Evolutionary conservation across 2,888 invertebrate genomes (phyloP).

Genomic region (Panzeria rudis): DNA sequence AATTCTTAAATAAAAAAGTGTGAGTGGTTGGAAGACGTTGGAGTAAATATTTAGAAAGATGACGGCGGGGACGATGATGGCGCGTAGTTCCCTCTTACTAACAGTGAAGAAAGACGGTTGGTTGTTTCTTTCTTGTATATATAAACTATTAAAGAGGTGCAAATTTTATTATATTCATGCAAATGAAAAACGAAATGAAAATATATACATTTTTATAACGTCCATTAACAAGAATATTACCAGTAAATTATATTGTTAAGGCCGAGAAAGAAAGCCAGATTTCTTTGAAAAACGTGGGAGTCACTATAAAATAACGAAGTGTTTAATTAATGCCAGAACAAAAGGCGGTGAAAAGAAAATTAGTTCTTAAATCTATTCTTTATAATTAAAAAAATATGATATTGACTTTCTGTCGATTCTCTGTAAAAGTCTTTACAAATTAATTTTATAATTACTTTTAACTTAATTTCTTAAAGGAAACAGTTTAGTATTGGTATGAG

Average conservation of each 20-base stretch:
- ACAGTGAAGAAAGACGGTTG: constrained; percentile 11
- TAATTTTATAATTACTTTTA: neutral
- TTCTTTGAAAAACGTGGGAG: neutral
- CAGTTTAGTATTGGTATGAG: no score
- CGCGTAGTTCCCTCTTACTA: neutral
- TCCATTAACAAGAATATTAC: constrained; percentile 62
- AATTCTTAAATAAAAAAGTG: constrained; percentile 3
- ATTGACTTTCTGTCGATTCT: neutral
- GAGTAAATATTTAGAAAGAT: constrained; percentile 6
- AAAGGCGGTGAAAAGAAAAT: constrained; percentile 22
- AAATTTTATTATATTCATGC: constrained; percentile 63
- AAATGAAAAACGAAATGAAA: constrained; percentile 58
- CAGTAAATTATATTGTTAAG: constrained; percentile 29
- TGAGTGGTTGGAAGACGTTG: neutral
- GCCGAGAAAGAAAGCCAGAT: neutral
- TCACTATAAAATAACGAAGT: constrained; percentile 32
- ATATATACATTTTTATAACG: constrained; percentile 42
- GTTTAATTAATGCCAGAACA: constrained; percentile 51
- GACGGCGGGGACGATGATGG: constrained; percentile 7
- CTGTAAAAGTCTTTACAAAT: neutral
- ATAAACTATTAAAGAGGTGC: constrained; percentile 63
- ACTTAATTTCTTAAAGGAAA: neutral
- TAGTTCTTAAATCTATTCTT: neutral
- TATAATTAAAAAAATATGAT: neutral
- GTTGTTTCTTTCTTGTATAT: constrained; percentile 38